These are phyloP conservation scores for Siphonodentalium dalli DNA, from an alignment of 2,888 invertebrate species.

Conservation along the genomic window DNA sequence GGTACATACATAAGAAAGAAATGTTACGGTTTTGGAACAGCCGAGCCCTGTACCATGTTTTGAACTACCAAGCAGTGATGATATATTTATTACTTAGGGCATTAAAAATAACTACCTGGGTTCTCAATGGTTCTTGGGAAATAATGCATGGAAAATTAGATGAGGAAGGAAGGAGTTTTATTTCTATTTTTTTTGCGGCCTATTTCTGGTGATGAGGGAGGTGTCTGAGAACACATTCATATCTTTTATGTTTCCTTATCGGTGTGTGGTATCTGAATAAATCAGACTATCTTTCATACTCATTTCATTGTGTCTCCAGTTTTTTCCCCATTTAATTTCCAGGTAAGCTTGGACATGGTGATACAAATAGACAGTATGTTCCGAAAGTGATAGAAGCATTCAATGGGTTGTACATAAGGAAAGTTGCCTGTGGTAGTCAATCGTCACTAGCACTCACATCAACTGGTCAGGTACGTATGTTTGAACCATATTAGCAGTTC, in stretches of 20 bases:
- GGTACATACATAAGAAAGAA: no score
- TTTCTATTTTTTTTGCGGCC: background rate
- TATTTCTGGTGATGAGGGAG: background rate
- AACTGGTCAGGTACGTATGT: slow-evolving; percentile 68
- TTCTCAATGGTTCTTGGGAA: no score
- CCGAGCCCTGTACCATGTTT: no score
- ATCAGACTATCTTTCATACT: background rate
- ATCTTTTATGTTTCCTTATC: background rate
- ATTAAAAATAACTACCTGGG: no score
- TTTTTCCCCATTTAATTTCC: slow-evolving; percentile 5
- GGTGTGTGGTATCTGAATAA: background rate
- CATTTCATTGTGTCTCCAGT: background rate
- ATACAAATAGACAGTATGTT: slow-evolving; percentile 68
- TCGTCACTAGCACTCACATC: slow-evolving; percentile 72
- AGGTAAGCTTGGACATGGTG: slow-evolving; percentile 65
- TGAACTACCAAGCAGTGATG: no score
- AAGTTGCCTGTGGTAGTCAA: slow-evolving; percentile 73
- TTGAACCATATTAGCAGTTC: no score
- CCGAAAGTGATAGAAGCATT: slow-evolving; percentile 72
- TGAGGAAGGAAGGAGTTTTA: no score
- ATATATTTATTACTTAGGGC: no score
- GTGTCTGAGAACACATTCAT: background rate
- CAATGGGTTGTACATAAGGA: slow-evolving; percentile 70
- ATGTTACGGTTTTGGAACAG: no score
- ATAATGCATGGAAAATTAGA: no score